These are phyloP conservation scores for Fistularia tabacaria DNA, from an alignment of 2,797 vertebrate species.

Conservation along the genomic window DNA sequence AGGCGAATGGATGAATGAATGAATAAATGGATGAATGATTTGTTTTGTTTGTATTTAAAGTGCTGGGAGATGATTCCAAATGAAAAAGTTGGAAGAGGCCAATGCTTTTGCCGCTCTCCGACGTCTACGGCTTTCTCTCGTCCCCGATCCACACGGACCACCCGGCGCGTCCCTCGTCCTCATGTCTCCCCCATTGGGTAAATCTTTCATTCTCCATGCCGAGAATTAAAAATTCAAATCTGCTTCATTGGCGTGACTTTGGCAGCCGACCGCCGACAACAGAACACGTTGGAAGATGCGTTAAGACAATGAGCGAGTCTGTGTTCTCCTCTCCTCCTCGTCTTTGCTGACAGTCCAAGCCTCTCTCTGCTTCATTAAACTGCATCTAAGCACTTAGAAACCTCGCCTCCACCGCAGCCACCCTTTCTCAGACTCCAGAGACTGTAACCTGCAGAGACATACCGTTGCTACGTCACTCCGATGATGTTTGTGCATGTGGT, in stretches of 20 bases:
- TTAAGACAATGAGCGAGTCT: slow-evolving; percentile 66
- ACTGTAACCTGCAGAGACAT: slow-evolving; percentile 19
- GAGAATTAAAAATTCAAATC: slow-evolving; percentile 66
- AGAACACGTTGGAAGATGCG: slow-evolving; percentile 47
- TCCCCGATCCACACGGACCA: slow-evolving; percentile 22
- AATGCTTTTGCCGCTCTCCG: too few species aligned
- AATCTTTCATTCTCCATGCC: slow-evolving; percentile 30
- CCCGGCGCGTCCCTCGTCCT: slow-evolving; percentile 6
- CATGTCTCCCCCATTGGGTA: slow-evolving; percentile 18
- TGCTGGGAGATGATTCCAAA: too few species aligned
- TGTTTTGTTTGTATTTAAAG: too few species aligned
- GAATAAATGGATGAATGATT: too few species aligned
- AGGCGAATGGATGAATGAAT: too few species aligned
- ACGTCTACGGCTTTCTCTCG: too few species aligned
- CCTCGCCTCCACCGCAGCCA: slow-evolving; percentile 4
- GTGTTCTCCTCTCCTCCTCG: slow-evolving; percentile 27
- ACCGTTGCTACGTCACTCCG: slow-evolving; percentile 20
- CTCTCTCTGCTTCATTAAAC: slow-evolving; percentile 32
- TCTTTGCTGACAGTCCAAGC: slow-evolving; percentile 15
- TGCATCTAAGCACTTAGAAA: slow-evolving; percentile 20
- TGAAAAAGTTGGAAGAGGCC: too few species aligned
- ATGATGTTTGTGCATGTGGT: slow-evolving; percentile 6
- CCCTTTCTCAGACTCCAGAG: slow-evolving; percentile 11
- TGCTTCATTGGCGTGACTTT: slow-evolving; percentile 56
- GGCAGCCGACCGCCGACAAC: slow-evolving; percentile 35